A percentile compares a stretch with the other conserved stretches of the same genome.
phyloP scores from a whole-genome alignment of 2,113 vertebrate genomes.

The Megalops atlanticus region DNA sequence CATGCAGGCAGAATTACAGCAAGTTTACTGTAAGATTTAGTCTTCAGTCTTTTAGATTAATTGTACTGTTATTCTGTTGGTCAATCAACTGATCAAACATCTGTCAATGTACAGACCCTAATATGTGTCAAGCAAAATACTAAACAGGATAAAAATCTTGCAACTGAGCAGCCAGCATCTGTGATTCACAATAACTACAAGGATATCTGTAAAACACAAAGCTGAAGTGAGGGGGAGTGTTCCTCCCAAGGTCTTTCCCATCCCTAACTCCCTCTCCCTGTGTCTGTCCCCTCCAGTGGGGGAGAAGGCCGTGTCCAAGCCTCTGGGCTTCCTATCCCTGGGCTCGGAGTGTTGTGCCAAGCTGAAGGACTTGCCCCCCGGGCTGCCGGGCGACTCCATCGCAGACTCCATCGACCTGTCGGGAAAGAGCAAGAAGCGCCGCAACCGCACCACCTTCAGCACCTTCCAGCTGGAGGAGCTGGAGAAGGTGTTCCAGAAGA shows the following conservation, averaged over 20 bases:
- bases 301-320: conserved; percentile 60
- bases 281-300: conserved; percentile 46
- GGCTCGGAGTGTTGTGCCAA: conserved; percentile 45
- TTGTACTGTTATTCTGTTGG: neutral
- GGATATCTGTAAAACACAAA: too few species aligned
- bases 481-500: conserved; percentile 94
- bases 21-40: too few species aligned
- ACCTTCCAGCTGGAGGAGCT: conserved; percentile 92
- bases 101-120: too few species aligned
- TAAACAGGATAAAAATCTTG: too few species aligned
- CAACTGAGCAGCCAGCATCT: too few species aligned
- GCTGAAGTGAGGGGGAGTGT: too few species aligned
- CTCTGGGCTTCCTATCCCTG: conserved; percentile 47
- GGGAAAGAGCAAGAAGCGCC: conserved; percentile 85
- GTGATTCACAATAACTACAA: too few species aligned
- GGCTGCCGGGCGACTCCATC: conserved; percentile 33
- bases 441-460: conserved; percentile 93
- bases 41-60: too few species aligned
- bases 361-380: conserved; percentile 27
- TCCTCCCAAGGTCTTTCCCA: neutral
- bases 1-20: too few species aligned
- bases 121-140: too few species aligned
- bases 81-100: neutral
- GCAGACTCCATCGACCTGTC: conserved; percentile 49
- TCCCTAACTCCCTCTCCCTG: neutral